Evolutionary conservation across 2,888 invertebrate species (phyloP).

Genomic region (Timema podura): DNA sequence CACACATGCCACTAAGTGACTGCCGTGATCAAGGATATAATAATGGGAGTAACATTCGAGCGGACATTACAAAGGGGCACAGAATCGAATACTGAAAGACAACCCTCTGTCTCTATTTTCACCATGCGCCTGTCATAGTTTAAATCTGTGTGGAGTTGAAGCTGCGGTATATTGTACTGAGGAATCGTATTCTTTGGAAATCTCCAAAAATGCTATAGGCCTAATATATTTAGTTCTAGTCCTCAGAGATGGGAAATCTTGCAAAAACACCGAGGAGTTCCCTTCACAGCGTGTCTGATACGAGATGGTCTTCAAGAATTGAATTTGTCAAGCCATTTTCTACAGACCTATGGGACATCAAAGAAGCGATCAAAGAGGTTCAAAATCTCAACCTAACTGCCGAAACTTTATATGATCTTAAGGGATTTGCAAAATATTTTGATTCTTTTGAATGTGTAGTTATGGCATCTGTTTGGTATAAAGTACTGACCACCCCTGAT

Average conservation of each 20-base stretch:
- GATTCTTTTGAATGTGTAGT: slow-evolving; percentile 1
- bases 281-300: background rate
- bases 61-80: slow-evolving; percentile 8
- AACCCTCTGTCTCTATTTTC: background rate
- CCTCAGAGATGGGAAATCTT: too few species aligned
- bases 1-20: slow-evolving; percentile 5
- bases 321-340: background rate
- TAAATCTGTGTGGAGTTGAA: background rate
- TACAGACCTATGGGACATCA: background rate
- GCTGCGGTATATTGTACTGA: background rate
- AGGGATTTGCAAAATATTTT: too few species aligned
- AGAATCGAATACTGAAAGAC: background rate
- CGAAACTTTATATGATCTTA: background rate
- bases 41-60: slow-evolving; percentile 13
- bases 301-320: background rate
- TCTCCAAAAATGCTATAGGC: background rate
- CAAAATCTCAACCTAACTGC: background rate
- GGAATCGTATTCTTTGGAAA: background rate
- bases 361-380: background rate
- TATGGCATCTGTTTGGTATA: background rate
- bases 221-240: background rate
- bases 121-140: slow-evolving; percentile 1
- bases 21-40: slow-evolving; percentile 15
- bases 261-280: background rate
- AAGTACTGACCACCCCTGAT: background rate